These are phyloP conservation scores for Dilophus febrilis DNA, from an alignment of 2,888 invertebrate genomes.

Conservation along the genomic window DNA sequence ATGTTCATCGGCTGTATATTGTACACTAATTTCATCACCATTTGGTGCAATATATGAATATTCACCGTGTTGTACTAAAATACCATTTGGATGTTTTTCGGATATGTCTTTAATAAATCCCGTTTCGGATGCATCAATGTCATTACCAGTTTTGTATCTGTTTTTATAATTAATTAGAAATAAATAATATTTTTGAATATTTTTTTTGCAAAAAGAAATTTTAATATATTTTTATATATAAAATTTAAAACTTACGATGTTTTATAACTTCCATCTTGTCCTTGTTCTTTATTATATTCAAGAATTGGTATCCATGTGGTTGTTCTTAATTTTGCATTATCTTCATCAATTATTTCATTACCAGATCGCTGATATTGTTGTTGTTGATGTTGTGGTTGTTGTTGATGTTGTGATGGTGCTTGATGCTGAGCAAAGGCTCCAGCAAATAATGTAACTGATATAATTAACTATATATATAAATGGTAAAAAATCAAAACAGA, in stretches of 20 bases:
- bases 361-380: conserved; percentile 11
- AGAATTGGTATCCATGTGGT: conserved; percentile 70
- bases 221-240: not conserved
- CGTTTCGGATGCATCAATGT: conserved; percentile 61
- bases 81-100: conserved; percentile 42
- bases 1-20: conserved; percentile 65
- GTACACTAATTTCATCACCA: conserved; percentile 51
- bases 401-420: not conserved
- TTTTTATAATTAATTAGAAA: not conserved
- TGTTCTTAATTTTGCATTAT: conserved; percentile 27
- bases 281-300: conserved; percentile 66
- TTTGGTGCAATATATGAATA: conserved; percentile 68
- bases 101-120: conserved; percentile 54
- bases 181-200: not conserved
- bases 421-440: conserved; percentile 4
- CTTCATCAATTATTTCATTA: conserved; percentile 14
- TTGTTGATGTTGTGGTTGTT: conserved; percentile 9
- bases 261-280: conserved; percentile 68
- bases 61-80: conserved; percentile 60
- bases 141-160: conserved; percentile 70
- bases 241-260: conserved; percentile 40
- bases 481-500: no score
- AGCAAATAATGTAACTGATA: conserved; percentile 5
- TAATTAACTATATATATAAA: conserved; percentile 4
- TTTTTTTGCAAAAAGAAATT: no score